Percentiles rank a stretch among this genome's conserved stretches.
These are phyloP conservation scores for Coregonus suidteri DNA, from an alignment of 2,797 vertebrate genomes.

Conservation along the genomic window DNA sequence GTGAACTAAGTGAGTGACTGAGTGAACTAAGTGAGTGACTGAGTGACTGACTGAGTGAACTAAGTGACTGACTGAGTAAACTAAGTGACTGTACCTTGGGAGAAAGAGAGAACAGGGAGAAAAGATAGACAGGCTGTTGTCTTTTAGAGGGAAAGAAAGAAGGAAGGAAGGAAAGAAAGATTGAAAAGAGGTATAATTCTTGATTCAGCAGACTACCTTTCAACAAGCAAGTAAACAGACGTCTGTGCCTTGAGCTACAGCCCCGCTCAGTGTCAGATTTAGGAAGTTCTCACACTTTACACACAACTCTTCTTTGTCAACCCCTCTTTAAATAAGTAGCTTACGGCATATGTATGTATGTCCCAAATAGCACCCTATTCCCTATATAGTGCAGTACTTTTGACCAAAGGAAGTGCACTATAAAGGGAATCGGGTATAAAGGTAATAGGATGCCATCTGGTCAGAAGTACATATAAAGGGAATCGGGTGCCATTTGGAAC, in stretches of 20 bases:
- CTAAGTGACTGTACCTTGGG: no score
- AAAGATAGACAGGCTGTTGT: not conserved
- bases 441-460: no score
- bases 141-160: not conserved
- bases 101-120: not conserved
- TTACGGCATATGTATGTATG: not conserved
- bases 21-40: no score
- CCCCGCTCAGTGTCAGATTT: not conserved
- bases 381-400: no score
- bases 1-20: no score
- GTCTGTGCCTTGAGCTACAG: not conserved
- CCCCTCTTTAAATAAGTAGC: not conserved
- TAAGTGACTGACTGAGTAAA: no score
- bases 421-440: no score
- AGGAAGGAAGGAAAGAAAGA: no score
- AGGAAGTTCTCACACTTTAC: not conserved
- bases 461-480: no score
- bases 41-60: no score
- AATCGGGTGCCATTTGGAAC: not conserved
- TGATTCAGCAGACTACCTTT: not conserved
- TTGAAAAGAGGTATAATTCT: not conserved
- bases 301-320: not conserved
- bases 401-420: no score
- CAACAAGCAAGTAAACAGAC: not conserved
- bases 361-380: no score